Evolutionary conservation across 2,888 invertebrate genomes (phyloP), one percentile per base, ranked within the genome.

Genomic region (Limenitis camilla): DNA sequence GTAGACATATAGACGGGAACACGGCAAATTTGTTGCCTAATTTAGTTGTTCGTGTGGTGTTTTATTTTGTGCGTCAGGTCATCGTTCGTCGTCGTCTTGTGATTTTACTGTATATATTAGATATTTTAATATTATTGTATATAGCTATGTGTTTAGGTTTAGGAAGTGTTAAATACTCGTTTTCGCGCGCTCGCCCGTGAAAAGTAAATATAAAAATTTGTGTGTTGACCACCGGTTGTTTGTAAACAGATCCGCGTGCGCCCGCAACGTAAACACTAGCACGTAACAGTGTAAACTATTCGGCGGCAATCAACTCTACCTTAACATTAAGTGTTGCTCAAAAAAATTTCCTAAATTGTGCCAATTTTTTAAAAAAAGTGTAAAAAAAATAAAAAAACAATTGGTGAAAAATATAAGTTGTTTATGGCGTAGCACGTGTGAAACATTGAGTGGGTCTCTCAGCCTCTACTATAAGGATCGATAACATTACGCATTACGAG

Each of bases 1-100:
- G 88, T 88, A 88, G 88, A 82, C 86, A 87, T 88, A 86, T 84
- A 83, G 84, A 83, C 84, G 87, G 78, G 73, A 82, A 87, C 88
- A 88, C 88, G 88, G 85, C 88, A 80, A 79, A 78, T 79, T 84
- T 81, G 88, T 87, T 88, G 87, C 85, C 84, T 83, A 78, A 81
- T 86, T 87, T 88, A 85, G 78, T 87, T 87, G 78, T 87, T 87
- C 84, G 84, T 85, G 82, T 82, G 78, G 81, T 81, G 85, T 87
- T 88, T 87, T 81, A 78, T 81, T 87, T 81, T 77, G 86, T 86
- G 76, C 82, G 87, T 87, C 76, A 73, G 71, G 86, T 87, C 81
- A 82, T 86, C 69, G 86, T 87, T 87, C 59, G 63, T 79, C 81
- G 85, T 86, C 68, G 83, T 85, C 63, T 66, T 68, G 83, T 84